Percentiles rank a stretch among this genome's conserved stretches.
These are phyloP conservation scores for Sebastes kiyomatsui DNA, from an alignment of 2,797 vertebrate species.

Conservation along the genomic window DNA sequence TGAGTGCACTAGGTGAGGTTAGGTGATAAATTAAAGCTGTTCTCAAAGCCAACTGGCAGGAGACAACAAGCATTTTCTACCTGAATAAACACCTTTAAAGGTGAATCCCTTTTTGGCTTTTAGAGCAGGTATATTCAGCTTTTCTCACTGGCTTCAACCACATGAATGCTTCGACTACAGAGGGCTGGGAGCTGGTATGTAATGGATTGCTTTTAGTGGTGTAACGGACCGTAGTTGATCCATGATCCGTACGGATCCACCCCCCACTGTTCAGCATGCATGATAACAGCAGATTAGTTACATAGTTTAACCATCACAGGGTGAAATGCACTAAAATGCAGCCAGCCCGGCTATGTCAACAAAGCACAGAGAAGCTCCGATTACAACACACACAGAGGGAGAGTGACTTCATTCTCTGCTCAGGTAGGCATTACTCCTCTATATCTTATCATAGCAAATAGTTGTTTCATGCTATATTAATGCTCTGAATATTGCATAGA, in stretches of 20 bases:
- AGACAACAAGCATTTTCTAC: background rate
- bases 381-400: too few species aligned
- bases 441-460: background rate
- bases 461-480: background rate
- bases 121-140: background rate
- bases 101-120: background rate
- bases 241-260: too few species aligned
- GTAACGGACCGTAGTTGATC: too few species aligned
- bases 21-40: slow-evolving; percentile 42
- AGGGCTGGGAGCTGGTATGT: background rate
- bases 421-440: background rate
- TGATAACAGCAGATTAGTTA: too few species aligned
- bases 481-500: background rate
- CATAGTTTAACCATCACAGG: too few species aligned
- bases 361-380: too few species aligned
- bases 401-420: too few species aligned
- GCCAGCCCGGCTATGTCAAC: too few species aligned
- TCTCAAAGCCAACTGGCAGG: slow-evolving; percentile 37
- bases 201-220: background rate
- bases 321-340: too few species aligned
- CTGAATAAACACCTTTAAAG: background rate
- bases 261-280: too few species aligned
- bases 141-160: background rate
- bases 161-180: background rate
- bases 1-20: background rate